A percentile compares a stretch with the other conserved stretches of the same genome.
These are phyloP conservation scores for Cephus sareptanus DNA, from an alignment of 2,888 invertebrate genomes.

Conservation along the genomic window DNA sequence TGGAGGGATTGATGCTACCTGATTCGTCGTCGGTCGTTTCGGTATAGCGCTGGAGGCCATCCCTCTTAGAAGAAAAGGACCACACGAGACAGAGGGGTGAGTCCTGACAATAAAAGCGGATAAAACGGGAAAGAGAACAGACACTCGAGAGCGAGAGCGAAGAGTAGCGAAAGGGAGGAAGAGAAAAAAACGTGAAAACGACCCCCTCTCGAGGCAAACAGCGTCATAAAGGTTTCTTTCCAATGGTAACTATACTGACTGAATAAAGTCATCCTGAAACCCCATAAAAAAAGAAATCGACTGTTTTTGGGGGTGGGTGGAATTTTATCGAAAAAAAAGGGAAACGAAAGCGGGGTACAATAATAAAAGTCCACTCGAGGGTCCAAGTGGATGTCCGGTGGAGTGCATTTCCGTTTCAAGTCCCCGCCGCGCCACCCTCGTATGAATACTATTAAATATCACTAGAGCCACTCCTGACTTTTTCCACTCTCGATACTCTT, in stretches of 20 bases:
- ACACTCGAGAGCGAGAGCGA: constrained; percentile 7
- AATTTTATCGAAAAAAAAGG: constrained; percentile 28
- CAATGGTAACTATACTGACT: constrained; percentile 30
- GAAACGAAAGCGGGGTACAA: constrained; percentile 26
- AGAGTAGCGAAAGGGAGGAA: constrained; percentile 14
- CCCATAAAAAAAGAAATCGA: background rate
- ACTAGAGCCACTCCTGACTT: background rate
- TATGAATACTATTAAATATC: constrained; percentile 47
- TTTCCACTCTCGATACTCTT: background rate
- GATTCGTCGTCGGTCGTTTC: background rate
- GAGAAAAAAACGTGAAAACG: constrained; percentile 42
- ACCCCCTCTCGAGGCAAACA: constrained; percentile 52
- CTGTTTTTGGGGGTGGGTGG: constrained; percentile 14
- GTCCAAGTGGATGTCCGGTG: constrained; percentile 48
- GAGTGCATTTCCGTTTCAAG: constrained; percentile 24
- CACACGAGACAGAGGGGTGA: constrained; percentile 24
- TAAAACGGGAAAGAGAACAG: constrained; percentile 9
- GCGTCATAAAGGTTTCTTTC: constrained; percentile 53
- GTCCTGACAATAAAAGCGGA: constrained; percentile 8
- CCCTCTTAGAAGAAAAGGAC: constrained; percentile 20
- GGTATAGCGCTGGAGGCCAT: background rate
- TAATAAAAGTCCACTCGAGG: constrained; percentile 56
- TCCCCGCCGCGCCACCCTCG: constrained; percentile 32
- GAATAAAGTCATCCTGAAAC: constrained; percentile 39
- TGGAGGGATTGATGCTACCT: background rate